These are phyloP conservation scores for Calidris pygmaea DNA, from an alignment of 2,113 vertebrate species.

Conservation along the genomic window DNA sequence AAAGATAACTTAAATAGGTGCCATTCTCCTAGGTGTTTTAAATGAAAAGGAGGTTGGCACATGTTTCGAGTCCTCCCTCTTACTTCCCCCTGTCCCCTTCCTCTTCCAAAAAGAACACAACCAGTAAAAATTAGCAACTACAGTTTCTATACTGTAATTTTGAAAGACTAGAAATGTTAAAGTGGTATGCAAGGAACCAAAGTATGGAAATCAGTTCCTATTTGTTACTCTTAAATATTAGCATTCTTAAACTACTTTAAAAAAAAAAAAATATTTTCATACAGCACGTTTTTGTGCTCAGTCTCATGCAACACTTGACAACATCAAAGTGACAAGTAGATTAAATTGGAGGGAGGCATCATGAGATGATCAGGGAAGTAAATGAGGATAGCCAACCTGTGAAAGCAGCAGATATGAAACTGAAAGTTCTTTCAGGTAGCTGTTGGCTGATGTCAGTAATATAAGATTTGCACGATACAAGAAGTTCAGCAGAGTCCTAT, in stretches of 20 bases:
- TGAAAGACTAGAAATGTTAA: neutral
- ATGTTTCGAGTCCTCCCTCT: neutral
- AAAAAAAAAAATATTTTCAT: neutral
- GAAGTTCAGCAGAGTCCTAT: neutral
- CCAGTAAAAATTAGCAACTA: neutral
- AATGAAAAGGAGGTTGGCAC: neutral
- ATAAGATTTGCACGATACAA: neutral
- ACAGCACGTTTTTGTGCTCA: neutral
- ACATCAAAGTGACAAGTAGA: neutral
- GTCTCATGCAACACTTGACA: neutral
- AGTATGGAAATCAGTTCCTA: neutral
- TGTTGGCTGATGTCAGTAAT: neutral
- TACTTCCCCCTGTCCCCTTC: rapidly evolving
- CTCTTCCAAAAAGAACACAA: neutral
- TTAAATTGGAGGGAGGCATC: neutral
- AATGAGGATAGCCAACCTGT: neutral
- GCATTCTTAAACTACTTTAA: neutral
- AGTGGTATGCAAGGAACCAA: neutral
- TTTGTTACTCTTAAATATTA: neutral
- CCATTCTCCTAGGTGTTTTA: neutral
- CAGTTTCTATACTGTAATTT: neutral
- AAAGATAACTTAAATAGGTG: neutral
- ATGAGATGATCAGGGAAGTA: neutral
- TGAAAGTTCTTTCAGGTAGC: neutral
- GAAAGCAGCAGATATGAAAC: neutral